Conservation (phyloP, 2,888 invertebrate species). For the Noctuana brunneofusca region DNA sequence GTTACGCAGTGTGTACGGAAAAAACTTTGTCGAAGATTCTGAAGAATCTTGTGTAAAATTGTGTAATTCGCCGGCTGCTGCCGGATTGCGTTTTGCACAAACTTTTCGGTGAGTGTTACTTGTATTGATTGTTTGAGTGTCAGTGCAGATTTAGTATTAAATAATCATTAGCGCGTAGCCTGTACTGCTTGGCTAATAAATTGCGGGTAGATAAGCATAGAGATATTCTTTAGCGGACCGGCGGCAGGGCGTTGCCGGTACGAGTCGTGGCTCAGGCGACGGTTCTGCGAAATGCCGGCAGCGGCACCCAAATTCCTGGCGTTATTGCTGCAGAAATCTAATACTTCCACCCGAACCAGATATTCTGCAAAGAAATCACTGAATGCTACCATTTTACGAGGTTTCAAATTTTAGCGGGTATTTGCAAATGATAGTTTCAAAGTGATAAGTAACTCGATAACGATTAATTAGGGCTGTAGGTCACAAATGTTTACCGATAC, state of each 20-base stretch:
- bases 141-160: constrained; percentile 32
- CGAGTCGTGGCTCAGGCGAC: constrained; percentile 55
- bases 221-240: constrained; percentile 44
- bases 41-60: constrained; percentile 82
- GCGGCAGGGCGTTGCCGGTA: constrained; percentile 72
- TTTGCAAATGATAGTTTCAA: constrained; percentile 11
- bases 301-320: constrained; percentile 60
- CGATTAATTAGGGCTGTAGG: constrained; percentile 19
- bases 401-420: constrained; percentile 22
- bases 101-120: constrained; percentile 73
- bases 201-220: constrained; percentile 47
- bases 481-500: constrained; percentile 27
- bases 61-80: constrained; percentile 78
- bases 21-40: constrained; percentile 83
- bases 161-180: constrained; percentile 16
- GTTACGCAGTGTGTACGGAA: constrained; percentile 83
- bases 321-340: constrained; percentile 38
- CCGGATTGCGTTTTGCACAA: constrained; percentile 79
- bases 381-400: not conserved
- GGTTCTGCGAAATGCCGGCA: constrained; percentile 67
- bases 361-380: constrained; percentile 13
- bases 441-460: constrained; percentile 20
- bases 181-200: constrained; percentile 33
- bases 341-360: constrained; percentile 17
- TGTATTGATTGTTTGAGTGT: constrained; percentile 32